A percentile compares a stretch with the other conserved stretches of the same genome.
phyloP scores from a whole-genome alignment of 2,888 invertebrate genomes.

The Cremastinae sp. region DNA sequence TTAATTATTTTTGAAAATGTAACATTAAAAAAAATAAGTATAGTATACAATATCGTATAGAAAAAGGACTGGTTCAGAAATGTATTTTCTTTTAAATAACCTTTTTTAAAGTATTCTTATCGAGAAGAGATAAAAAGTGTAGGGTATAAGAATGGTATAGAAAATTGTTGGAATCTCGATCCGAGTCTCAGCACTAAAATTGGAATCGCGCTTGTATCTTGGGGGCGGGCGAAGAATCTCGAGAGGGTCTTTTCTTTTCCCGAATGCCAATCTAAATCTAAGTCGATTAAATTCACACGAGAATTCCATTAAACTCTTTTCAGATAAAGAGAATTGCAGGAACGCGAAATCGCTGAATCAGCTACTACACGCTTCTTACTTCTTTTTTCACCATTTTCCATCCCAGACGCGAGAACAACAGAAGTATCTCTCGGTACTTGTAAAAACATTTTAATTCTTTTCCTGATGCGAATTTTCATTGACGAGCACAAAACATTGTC shows the following conservation, averaged over 20 bases:
- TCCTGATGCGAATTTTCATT: background rate
- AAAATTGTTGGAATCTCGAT: conserved; percentile 54
- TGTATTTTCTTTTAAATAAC: too few relatives aligned
- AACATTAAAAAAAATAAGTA: too few relatives aligned
- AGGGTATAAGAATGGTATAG: conserved; percentile 54
- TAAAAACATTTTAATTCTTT: too few relatives aligned
- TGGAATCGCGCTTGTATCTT: conserved; percentile 11
- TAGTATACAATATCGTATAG: too few relatives aligned
- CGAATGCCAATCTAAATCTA: conserved; percentile 36
- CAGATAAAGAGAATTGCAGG: conserved; percentile 13
- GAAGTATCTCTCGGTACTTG: background rate
- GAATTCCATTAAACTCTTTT: conserved; percentile 56
- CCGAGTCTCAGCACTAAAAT: background rate
- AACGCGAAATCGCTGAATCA: conserved; percentile 34
- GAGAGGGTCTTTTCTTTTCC: background rate
- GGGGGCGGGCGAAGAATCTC: conserved; percentile 9
- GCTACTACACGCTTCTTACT: conserved; percentile 18
- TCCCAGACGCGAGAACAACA: background rate
- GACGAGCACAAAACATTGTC: background rate
- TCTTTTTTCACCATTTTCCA: conserved; percentile 26
- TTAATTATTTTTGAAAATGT: too few relatives aligned
- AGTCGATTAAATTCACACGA: conserved; percentile 38
- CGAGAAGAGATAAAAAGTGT: conserved; percentile 49
- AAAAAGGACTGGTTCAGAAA: too few relatives aligned
- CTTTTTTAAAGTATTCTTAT: conserved; percentile 41